These are phyloP conservation scores for Lapara coniferarum DNA, from an alignment of 2,888 invertebrate species.

Conservation along the genomic window DNA sequence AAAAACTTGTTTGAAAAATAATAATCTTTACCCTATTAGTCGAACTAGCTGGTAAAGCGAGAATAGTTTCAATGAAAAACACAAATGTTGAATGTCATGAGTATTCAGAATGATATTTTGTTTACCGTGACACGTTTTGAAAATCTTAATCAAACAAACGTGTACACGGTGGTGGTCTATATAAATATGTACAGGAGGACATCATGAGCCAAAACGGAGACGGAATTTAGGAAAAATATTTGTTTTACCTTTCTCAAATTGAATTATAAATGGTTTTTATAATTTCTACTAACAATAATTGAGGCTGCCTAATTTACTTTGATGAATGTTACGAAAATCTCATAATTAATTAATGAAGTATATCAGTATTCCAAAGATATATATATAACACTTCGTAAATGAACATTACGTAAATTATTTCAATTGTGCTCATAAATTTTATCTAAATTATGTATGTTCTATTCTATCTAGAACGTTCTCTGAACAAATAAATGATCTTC, in stretches of 20 bases:
- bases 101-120: conserved; percentile 5
- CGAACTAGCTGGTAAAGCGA: not conserved
- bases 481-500: no score
- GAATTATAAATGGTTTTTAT: not conserved
- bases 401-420: no score
- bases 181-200: conserved; percentile 5
- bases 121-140: conserved; percentile 10
- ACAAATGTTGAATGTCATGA: conserved; percentile 5
- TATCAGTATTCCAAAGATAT: no score
- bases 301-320: no score
- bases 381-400: no score
- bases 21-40: not conserved
- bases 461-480: no score
- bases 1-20: no score
- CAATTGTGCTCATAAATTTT: no score
- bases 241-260: not conserved
- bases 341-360: no score
- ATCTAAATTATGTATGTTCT: no score
- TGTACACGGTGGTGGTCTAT: conserved; percentile 29
- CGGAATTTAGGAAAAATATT: not conserved
- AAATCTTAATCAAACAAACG: conserved; percentile 7
- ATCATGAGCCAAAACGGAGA: not conserved
- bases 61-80: not conserved
- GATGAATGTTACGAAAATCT: no score
- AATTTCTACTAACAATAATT: no score